These are phyloP conservation scores for Triplophysa tibetana DNA, from an alignment of 2,113 vertebrate species.

Conservation along the genomic window DNA sequence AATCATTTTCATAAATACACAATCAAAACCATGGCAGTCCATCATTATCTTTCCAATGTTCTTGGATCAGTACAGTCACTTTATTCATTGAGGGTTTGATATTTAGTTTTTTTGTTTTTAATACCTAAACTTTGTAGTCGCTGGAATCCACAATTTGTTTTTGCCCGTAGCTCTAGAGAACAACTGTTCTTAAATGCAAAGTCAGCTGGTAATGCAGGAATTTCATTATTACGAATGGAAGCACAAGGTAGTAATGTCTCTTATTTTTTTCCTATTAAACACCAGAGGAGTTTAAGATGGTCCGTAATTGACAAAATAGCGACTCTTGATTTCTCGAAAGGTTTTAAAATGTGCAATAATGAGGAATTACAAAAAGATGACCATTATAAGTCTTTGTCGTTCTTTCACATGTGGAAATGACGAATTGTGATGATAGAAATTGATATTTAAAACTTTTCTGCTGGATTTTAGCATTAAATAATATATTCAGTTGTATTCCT, in stretches of 20 bases:
- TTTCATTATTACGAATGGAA: too few species aligned
- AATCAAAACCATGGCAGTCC: conserved; percentile 36
- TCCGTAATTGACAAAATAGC: not conserved
- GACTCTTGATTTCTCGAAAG: not conserved
- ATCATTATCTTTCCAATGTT: conserved; percentile 17
- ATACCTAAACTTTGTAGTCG: not conserved
- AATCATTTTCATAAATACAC: conserved; percentile 16
- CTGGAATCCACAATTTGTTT: conserved; percentile 32
- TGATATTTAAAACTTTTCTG: not conserved
- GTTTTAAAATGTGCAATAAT: not conserved
- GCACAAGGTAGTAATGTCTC: too few species aligned
- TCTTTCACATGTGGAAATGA: not conserved
- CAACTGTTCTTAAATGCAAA: not conserved
- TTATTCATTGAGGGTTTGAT: not conserved
- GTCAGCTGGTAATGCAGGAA: not conserved
- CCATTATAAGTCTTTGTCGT: not conserved
- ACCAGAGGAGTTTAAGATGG: not conserved
- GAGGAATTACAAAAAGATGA: not conserved
- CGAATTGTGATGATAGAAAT: not conserved
- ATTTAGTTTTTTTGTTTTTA: not conserved
- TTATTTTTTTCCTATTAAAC: not conserved
- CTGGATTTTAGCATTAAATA: conserved; percentile 6
- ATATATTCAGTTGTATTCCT: not conserved
- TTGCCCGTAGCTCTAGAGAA: not conserved
- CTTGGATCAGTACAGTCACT: conserved; percentile 12